These are phyloP conservation scores for Lasiommata megera DNA, from an alignment of 2,888 invertebrate species.

Conservation along the genomic window DNA sequence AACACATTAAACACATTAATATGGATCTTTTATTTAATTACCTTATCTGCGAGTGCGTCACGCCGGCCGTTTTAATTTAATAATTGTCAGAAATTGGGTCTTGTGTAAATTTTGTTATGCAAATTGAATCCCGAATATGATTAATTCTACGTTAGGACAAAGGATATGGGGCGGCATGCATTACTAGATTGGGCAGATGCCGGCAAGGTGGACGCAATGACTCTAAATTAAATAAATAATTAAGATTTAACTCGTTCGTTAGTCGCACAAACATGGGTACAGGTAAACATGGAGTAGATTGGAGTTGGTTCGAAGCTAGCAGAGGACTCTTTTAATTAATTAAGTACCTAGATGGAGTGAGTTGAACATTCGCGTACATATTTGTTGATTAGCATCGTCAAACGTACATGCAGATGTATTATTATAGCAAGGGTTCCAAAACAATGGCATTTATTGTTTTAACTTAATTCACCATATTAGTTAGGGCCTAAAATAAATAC, in stretches of 20 bases:
- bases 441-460: neutral
- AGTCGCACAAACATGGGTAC: conserved; percentile 62
- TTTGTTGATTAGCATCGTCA: conserved; percentile 49
- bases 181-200: conserved; percentile 48
- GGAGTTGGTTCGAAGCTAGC: conserved; percentile 44
- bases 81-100: conserved; percentile 65
- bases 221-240: conserved; percentile 48
- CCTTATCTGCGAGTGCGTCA: conserved; percentile 56
- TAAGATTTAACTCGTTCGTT: conserved; percentile 64
- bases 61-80: conserved; percentile 66
- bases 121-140: conserved; percentile 64
- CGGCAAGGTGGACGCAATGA: conserved; percentile 14
- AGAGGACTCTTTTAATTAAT: conserved; percentile 75
- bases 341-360: conserved; percentile 59
- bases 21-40: conserved; percentile 71
- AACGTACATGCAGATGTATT: neutral
- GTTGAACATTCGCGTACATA: conserved; percentile 52
- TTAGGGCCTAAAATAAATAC: no score
- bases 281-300: conserved; percentile 59
- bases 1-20: conserved; percentile 72
- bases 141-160: conserved; percentile 54
- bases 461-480: neutral
- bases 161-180: conserved; percentile 40
- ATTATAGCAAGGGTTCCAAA: neutral
- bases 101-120: conserved; percentile 63